Base-by-base conservation (phyloP, 2,888 invertebrate species). In the Calameuta filiformis region DNA sequence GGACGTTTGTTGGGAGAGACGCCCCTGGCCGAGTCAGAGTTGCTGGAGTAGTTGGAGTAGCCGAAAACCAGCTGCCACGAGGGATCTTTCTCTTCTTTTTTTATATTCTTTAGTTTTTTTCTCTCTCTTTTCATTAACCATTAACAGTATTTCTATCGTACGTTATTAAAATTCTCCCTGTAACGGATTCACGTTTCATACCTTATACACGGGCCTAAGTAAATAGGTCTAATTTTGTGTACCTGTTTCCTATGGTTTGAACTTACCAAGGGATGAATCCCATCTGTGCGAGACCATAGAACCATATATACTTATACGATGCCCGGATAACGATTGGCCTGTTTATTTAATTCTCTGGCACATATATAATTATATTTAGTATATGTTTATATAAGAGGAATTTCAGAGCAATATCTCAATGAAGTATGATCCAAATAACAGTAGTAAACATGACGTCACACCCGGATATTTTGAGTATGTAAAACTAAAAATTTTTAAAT, bases 11-110 rank as follows among this genome's bases (percentile, higher is more conserved):
- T 9, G 56, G 56, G 71, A 34, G 12, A 31, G 71, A 71, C 71
- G 71, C 71, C 71, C 71, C 71, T 34, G 71, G 71, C 12, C 71
- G 71, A 71, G 71, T 31, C 71, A 31, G 23, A 56, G 56, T 56
- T 23, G 56, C 56, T 6, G 23, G 56, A 56, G 56, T 56, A 56
- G 56, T 56, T 56, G 30, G 71, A 71, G 15, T 34, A 34, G 34
- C 71, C 33, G 31, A 71, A 71, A 31, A 71, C 15, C 71, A 34
- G 15, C 71, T 71, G 71, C 12, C 71, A 71, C 30, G 31, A 3
- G 71, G 71, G 71, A 71, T 71, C 71, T 31, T 34, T 71, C 31
- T 56, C 23, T 23, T 56, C 23, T 56, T 56, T 56, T 23, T 23
- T 3, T 9, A 9, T 56, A 23, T 23, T 15, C 3, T 40, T 37